Evolutionary conservation across 92 coral and sea anemone genomes (phyloP), one percentile per base, ranked within the genome.

Genomic region (Epizoanthus fatuus): DNA sequence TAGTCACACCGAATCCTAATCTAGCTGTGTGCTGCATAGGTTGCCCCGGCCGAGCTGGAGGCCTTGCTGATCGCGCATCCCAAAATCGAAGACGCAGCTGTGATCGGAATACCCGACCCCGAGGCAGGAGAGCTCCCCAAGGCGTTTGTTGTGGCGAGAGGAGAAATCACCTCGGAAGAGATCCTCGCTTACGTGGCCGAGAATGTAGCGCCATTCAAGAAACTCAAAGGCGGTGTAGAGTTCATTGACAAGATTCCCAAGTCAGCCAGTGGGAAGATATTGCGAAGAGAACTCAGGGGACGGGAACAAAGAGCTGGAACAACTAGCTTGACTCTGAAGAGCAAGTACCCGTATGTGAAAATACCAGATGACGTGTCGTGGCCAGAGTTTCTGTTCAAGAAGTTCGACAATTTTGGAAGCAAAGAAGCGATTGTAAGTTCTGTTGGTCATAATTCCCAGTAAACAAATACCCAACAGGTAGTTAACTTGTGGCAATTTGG

Each of bases 11-110:
- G 25, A 22, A 22, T 22, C 25, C 25, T 22, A 22, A 22, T 22
- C 25, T 0, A 22, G 25, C 0, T 22, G 25, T 22, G 25, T 22
- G 25, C 0, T 22, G 25, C 25, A 0, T 16, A 96, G 98, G 98
- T 96, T 51, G 97, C 98, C 11, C 98, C 98, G 11, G 98, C 94
- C 49, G 95, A 96, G 62, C 91, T 95, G 1, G 98, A 95, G 74
- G 93, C 95, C 4, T 49, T 92, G 47, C 81, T 95, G 64, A 84
- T 91, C 42, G 72, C 97, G 15, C 98, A 95, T 73, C 97, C 98
- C 12, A 94, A 93, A 47, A 92, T 95, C 57, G 86, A 79, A 20
- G 98, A 95, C 74, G 98, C 94, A 51, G 98, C 95, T 39, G 98
- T 95, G 42, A 87, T 95, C 63, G 98, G 97, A 38, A 80, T 95